Evolutionary conservation across 2,113 vertebrate species (phyloP).

Genomic region (Elanoides forficatus): DNA sequence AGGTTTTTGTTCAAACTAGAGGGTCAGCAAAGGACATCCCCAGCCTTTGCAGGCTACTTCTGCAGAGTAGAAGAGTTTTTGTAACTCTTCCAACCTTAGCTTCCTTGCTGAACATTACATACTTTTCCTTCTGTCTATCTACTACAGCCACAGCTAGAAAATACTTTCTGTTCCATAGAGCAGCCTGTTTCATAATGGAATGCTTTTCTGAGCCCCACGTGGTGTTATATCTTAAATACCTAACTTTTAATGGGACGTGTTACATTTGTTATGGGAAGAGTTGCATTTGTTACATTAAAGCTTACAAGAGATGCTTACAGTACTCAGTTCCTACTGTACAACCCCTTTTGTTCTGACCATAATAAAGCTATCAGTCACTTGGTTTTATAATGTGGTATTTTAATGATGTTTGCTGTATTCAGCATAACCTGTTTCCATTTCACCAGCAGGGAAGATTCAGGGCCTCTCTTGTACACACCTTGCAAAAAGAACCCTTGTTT

Average conservation of each 20-base stretch:
- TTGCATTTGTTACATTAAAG: background rate
- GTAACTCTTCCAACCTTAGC: background rate
- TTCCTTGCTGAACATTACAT: background rate
- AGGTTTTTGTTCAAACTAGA: background rate
- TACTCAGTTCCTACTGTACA: background rate
- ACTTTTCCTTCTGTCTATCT: background rate
- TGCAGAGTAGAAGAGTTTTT: background rate
- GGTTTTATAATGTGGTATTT: background rate
- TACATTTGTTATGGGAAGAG: background rate
- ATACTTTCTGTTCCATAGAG: background rate
- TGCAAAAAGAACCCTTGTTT: background rate
- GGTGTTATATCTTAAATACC: background rate
- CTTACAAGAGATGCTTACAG: background rate
- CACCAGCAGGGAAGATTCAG: background rate
- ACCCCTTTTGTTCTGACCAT: background rate
- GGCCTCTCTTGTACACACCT: background rate
- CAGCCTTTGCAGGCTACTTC: background rate
- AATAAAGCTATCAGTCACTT: background rate
- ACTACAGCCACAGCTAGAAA: background rate
- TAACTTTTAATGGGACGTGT: background rate
- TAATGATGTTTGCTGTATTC: background rate
- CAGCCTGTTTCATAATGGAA: background rate
- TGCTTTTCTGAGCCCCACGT: background rate
- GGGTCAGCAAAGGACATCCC: background rate
- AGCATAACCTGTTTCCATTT: conserved; percentile 1